Conservation (phyloP, 2,888 invertebrate genomes). For the Bedellia somnulentella region DNA sequence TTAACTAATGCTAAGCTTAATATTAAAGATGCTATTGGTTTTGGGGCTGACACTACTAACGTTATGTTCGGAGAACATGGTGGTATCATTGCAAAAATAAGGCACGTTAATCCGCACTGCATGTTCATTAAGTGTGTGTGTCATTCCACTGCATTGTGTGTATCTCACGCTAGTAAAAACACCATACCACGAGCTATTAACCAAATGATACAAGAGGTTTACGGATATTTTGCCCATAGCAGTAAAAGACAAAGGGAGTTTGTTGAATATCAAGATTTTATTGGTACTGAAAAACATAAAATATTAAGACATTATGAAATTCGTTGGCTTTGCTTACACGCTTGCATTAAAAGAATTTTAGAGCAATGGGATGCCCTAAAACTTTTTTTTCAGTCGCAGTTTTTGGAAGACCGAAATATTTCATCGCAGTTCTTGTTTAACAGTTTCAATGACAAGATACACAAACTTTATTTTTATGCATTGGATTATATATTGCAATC, state of each 20-base stretch:
- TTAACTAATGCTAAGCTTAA: constrained; percentile 3
- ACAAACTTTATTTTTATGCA: constrained; percentile 6
- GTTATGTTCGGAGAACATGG: no score
- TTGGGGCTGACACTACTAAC: no score
- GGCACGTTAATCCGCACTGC: constrained; percentile 7
- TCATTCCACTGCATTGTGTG: constrained; percentile 3
- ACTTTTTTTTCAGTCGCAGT: not conserved
- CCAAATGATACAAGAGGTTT: not conserved
- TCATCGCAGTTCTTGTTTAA: constrained; percentile 11
- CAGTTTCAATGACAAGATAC: constrained; percentile 10
- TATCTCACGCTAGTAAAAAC: not conserved
- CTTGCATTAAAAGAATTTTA: constrained; percentile 1
- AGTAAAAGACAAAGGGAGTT: constrained; percentile 1
- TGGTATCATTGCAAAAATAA: constrained; percentile 3
- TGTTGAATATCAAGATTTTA: not conserved
- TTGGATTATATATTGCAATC: not conserved
- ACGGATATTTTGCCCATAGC: constrained; percentile 1
- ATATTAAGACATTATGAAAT: constrained; percentile 3
- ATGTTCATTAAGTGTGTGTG: constrained; percentile 8
- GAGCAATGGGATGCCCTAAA: constrained; percentile 3
- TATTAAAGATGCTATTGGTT: constrained; percentile 3
- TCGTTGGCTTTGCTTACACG: constrained; percentile 1
- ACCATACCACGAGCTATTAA: not conserved
- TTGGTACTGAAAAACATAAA: constrained; percentile 1
- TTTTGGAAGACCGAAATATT: not conserved